Evolutionary conservation across 2,113 vertebrate genomes (phyloP).

Genomic region (Pipa parva): DNA sequence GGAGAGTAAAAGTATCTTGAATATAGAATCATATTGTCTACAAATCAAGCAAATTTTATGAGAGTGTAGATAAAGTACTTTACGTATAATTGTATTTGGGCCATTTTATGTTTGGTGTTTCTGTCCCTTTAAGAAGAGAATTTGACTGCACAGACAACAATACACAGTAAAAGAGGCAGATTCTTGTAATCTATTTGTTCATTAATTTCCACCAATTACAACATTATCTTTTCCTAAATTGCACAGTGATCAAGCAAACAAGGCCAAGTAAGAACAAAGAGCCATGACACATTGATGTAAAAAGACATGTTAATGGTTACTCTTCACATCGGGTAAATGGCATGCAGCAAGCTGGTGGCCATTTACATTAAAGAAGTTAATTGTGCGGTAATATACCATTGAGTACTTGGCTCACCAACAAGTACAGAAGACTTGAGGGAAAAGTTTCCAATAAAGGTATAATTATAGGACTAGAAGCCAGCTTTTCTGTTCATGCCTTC

Average conservation of each 20-base stretch:
- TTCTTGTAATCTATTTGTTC: not conserved
- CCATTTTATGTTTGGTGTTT: too few relatives aligned
- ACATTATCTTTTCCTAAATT: not conserved
- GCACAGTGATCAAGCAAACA: constrained; percentile 4
- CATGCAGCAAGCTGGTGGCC: not conserved
- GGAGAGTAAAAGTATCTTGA: too few relatives aligned
- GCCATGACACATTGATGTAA: not conserved
- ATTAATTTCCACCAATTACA: not conserved
- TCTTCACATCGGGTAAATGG: not conserved
- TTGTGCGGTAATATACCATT: not conserved
- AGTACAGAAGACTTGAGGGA: not conserved
- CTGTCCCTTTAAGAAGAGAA: not conserved
- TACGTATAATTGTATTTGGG: too few relatives aligned
- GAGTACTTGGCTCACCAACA: not conserved
- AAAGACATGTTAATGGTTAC: constrained; percentile 6
- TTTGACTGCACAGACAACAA: not conserved
- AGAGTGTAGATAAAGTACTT: too few relatives aligned
- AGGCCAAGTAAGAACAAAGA: constrained; percentile 9
- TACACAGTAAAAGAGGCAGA: not conserved
- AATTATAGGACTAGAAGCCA: not conserved
- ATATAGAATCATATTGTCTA: too few relatives aligned
- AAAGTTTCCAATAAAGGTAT: not conserved
- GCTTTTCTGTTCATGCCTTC: too few relatives aligned
- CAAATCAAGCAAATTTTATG: too few relatives aligned
- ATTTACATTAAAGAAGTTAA: constrained; percentile 3